Percentiles rank a stretch among this genome's conserved stretches.
Evolutionary conservation across 2,113 vertebrate genomes (phyloP).

Genomic region (Corythoichthys intestinalis): DNA sequence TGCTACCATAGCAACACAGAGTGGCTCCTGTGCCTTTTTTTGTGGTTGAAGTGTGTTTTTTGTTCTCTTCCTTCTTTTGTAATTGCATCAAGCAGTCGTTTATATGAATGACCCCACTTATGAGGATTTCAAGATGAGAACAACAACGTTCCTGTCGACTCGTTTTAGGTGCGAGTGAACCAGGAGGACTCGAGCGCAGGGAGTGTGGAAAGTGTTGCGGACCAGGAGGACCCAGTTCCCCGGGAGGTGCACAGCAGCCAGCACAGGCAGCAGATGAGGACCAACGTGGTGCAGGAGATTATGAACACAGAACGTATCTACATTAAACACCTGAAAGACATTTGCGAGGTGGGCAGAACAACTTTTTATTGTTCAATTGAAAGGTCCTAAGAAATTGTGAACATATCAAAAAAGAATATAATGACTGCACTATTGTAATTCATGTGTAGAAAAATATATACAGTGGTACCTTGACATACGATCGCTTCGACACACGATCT

Average conservation of each 20-base stretch:
- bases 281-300: constrained; percentile 96
- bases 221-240: constrained; percentile 71
- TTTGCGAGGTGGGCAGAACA: constrained; percentile 82
- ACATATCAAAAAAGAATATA: too few species aligned
- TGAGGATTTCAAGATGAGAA: too few species aligned
- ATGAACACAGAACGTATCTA: constrained; percentile 96
- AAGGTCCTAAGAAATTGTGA: too few species aligned
- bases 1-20: constrained; percentile 29
- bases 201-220: constrained; percentile 66
- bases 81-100: background rate
- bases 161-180: constrained; percentile 89
- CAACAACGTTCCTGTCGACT: background rate
- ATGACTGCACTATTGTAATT: too few species aligned
- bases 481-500: too few species aligned
- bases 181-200: constrained; percentile 82
- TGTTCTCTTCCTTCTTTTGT: constrained; percentile 4
- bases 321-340: constrained; percentile 97
- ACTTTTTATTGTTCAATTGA: too few species aligned
- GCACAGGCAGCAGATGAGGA: constrained; percentile 93
- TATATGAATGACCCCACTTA: too few species aligned
- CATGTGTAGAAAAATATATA: too few species aligned
- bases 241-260: constrained; percentile 76
- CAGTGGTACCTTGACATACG: too few species aligned
- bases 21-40: background rate
- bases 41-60: constrained; percentile 7